Percentiles rank a stretch among this genome's conserved stretches.
Evolutionary conservation across 2,113 vertebrate species (phyloP).

Genomic region (Calyptommatus sinebrachiatus): DNA sequence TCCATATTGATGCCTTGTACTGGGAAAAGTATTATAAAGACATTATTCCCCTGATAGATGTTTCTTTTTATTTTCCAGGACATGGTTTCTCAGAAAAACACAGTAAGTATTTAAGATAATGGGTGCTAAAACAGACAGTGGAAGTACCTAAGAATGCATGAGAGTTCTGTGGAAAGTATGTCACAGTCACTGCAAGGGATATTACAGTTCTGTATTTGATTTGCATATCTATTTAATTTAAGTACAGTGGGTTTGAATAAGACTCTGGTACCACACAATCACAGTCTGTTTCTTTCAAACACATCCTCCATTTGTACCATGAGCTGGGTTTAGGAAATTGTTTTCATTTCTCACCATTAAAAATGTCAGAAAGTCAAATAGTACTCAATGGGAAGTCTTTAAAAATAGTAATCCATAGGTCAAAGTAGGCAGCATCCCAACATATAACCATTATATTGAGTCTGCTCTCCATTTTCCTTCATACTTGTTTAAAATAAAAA

Average conservation of each 20-base stretch:
- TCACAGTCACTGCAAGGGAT: neutral
- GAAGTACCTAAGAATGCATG: slow-evolving; percentile 5
- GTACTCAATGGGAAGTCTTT: neutral
- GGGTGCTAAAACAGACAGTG: slow-evolving; percentile 27
- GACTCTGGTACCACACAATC: too few relatives aligned
- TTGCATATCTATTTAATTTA: neutral
- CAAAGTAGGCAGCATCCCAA: too few relatives aligned
- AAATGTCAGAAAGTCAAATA: neutral
- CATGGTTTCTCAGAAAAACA: slow-evolving; percentile 92
- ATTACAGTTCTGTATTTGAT: slow-evolving; percentile 1
- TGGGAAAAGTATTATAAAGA: neutral
- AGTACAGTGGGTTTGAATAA: neutral
- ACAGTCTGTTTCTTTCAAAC: neutral
- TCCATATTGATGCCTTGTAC: neutral
- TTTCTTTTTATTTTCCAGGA: slow-evolving; percentile 71
- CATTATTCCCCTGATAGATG: neutral
- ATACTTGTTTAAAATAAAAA: too few relatives aligned
- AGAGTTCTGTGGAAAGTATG: neutral
- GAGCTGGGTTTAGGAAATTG: neutral
- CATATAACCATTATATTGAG: too few relatives aligned
- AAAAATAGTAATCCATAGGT: neutral
- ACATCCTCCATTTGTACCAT: neutral
- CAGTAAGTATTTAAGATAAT: slow-evolving; percentile 81
- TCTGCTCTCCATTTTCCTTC: too few relatives aligned
- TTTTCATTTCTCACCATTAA: slow-evolving; percentile 3